phyloP scores from a whole-genome alignment of 1,140 invertebrate genomes.

The Aphaenogaster floridana region DNA sequence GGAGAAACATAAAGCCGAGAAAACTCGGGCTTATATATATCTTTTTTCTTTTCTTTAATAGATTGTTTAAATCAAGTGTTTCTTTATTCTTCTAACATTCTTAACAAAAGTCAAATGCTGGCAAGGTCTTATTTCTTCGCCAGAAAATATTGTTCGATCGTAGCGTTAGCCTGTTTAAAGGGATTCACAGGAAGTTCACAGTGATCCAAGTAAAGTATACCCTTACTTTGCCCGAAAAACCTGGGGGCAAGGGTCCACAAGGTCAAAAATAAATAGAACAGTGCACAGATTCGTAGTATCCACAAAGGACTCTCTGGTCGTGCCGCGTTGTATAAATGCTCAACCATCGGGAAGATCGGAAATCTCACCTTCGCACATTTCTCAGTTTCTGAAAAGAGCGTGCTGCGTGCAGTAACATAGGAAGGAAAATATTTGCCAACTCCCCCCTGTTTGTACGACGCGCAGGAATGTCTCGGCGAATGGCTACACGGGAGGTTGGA shows the following conservation, averaged over 20 bases:
- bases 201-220: not conserved
- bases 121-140: not conserved
- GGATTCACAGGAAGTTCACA: constrained; percentile 22
- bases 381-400: constrained; percentile 68
- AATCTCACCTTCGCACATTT: constrained; percentile 65
- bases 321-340: constrained; percentile 32
- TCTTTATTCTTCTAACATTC: constrained; percentile 1
- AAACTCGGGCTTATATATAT: not conserved
- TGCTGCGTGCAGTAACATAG: constrained; percentile 23
- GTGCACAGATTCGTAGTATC: constrained; percentile 62
- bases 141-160: not conserved
- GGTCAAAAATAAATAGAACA: constrained; percentile 80
- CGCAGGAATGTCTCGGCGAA: constrained; percentile 69
- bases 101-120: not conserved
- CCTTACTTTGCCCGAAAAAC: constrained; percentile 62
- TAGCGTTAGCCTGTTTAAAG: not conserved
- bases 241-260: constrained; percentile 48
- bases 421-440: constrained; percentile 75
- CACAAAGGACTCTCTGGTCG: constrained; percentile 64
- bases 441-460: constrained; percentile 59
- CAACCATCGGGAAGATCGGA: constrained; percentile 40
- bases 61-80: not conserved
- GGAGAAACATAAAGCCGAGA: not conserved
- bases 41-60: not conserved
- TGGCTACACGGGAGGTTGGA: constrained; percentile 59